Evolutionary conservation across 2,113 vertebrate genomes (phyloP), one percentile per base, ranked within the genome.

Genomic region (Alectura lathami): DNA sequence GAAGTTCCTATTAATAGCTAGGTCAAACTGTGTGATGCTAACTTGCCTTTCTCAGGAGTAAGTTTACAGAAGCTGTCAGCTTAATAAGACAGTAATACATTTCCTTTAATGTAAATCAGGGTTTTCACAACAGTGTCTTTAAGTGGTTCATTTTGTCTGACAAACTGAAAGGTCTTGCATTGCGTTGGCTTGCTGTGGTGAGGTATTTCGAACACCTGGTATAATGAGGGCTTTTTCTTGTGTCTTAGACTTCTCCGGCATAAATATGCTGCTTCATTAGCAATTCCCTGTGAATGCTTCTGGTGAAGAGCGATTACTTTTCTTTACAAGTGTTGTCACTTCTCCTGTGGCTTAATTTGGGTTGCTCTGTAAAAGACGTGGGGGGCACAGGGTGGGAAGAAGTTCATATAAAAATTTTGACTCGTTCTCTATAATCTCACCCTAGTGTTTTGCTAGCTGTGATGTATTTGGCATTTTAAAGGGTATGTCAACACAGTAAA

Each of bases 401-500:
- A 78, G 70, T 96, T 86, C 1, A 24, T 74, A 68, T 70, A 70
- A 91, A 82, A 40, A 51, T 80, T 83, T 93, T 63, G 63, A 63
- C 67, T 96, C 1, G 0, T 77, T 95, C 60, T 93, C 69, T 60
- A 14, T 86, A 88, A 88, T 92, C 91, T 95, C 84, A 89, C 32
- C 60, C 51, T 36, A 77, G 64, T 43, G 11, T 89, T 96, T 91
- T 69, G 56, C 87, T 80, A 57, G 86, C 85, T 94, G 89, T 88
- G 93, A 88, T 95, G 83, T 70, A 94, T 94, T 93, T 3, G 5
- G 87, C 14, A 4, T 89, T 97, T 95, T 94, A 94, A 96, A 96
- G 91, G 57, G 20, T 96, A 67, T 86, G 86, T 96, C 97, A 97
- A 96, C 96, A 97, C 88, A 85, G 51, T 97, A 92, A 95, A 96